Conservation (phyloP, 2,797 vertebrate species). For the Rhinatrema bivittatum region DNA sequence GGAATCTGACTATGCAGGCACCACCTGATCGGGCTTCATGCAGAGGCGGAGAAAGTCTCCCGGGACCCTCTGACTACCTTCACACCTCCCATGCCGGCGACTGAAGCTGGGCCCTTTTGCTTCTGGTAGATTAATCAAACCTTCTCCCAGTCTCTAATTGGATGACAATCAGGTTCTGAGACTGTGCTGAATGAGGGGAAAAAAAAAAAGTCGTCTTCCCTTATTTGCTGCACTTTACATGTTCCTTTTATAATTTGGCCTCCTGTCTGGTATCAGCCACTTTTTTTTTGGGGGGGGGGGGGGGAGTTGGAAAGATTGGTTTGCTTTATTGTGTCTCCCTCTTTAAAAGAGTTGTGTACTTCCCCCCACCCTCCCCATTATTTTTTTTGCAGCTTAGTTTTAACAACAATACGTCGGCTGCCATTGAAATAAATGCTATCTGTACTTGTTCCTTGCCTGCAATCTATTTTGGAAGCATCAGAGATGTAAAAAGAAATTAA, state of each 20-base stretch:
- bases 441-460: too few species aligned
- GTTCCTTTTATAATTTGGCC: conserved; percentile 37
- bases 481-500: too few species aligned
- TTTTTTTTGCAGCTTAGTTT: too few species aligned
- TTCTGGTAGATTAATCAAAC: conserved; percentile 62
- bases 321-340: too few species aligned
- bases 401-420: too few species aligned
- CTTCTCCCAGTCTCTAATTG: conserved; percentile 54
- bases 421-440: too few species aligned
- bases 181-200: conserved; percentile 32
- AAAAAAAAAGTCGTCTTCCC: conserved; percentile 19
- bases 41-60: conserved; percentile 39
- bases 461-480: too few species aligned
- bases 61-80: conserved; percentile 36
- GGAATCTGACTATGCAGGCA: conserved; percentile 32
- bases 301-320: too few species aligned
- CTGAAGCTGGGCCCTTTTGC: conserved; percentile 44
- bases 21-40: conserved; percentile 38
- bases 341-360: conserved; percentile 46
- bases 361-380: too few species aligned
- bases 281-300: conserved; percentile 13
- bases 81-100: conserved; percentile 43
- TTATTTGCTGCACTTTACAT: conserved; percentile 25
- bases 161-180: conserved; percentile 57
- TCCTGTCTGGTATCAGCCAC: neutral